Evolutionary conservation across 2,797 vertebrate species (phyloP).

Genomic region (Astyanax mexicanus): DNA sequence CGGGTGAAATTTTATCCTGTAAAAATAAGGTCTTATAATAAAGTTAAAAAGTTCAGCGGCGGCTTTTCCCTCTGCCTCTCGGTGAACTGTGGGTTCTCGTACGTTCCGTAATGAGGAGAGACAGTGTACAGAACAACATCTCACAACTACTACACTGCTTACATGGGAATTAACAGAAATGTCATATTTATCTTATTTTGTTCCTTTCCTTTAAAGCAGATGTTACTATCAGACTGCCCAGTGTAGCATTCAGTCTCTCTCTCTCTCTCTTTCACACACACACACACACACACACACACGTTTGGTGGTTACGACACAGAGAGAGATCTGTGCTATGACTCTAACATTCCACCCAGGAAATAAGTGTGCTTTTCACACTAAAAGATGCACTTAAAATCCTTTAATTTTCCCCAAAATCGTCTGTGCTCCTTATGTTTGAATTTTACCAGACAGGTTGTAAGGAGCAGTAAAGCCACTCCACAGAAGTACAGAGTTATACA

Average conservation of each 20-base stretch:
- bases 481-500: no score
- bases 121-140: slow-evolving; percentile 42
- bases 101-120: background rate
- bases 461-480: no score
- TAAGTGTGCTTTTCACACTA: no score
- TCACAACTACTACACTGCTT: slow-evolving; percentile 46
- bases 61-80: background rate
- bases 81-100: background rate
- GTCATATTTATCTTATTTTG: slow-evolving; percentile 27
- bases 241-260: background rate
- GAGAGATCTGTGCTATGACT: no score
- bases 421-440: no score
- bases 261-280: no score
- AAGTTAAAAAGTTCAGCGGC: background rate
- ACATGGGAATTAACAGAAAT: slow-evolving; percentile 39
- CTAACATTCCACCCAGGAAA: no score
- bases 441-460: no score
- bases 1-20: slow-evolving; percentile 39
- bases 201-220: slow-evolving; percentile 32
- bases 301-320: background rate
- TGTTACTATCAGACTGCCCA: slow-evolving; percentile 1
- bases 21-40: background rate
- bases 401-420: no score
- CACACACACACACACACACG: background rate
- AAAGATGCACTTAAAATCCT: no score